Evolutionary conservation across 2,888 invertebrate genomes (phyloP), one percentile per base, ranked within the genome.

Genomic region (Eristalis arbustorum): DNA sequence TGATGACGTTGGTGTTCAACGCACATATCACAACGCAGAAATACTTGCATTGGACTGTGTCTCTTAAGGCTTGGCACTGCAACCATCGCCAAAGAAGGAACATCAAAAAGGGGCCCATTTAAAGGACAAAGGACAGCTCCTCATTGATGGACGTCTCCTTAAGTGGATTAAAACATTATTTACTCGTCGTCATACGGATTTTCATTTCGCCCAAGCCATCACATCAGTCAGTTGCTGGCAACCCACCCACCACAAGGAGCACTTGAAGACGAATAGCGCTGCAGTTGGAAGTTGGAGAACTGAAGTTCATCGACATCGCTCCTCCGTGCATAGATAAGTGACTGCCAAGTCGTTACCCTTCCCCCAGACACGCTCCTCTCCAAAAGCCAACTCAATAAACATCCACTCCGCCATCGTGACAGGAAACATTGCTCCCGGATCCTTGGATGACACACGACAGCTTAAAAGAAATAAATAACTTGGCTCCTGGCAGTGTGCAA

Each of bases 391-490:
- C 66, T 40, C 66, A 66, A 66, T 66, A 42, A 66, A 66, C 49
- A 49, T 49, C 49, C 49, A 66, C 42, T 66, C 42, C 42, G 8
- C n/a, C 31, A 31, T 67, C 22, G 14, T 77, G 82, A 82, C 73
- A 85, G 56, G 28, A 73, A 78, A 69, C 64, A 85, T 85, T 71
- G 49, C 49, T 57, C 64, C 37, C 49, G 37, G 59, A 73, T 77
- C 77, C 74, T 40, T 28, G 28, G 37, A 87, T 25, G 74, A 42
- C 67, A 31, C 68, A 72, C 75, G 75, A 72, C 78, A 74, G 66
- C 62, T 14, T 28, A 23, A 73, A 62, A 57, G 81, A 64, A 63
- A 83, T 87, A 78, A 87, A 87, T 79, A 75, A 59, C 67, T 10
- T 76, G 71, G 57, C 37, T 61, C 74, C 42, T 59, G 31, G 14